Percentiles rank a stretch among this genome's conserved stretches.
Evolutionary conservation across 2,888 invertebrate species (phyloP).

Genomic region (Nyleta sp.): DNA sequence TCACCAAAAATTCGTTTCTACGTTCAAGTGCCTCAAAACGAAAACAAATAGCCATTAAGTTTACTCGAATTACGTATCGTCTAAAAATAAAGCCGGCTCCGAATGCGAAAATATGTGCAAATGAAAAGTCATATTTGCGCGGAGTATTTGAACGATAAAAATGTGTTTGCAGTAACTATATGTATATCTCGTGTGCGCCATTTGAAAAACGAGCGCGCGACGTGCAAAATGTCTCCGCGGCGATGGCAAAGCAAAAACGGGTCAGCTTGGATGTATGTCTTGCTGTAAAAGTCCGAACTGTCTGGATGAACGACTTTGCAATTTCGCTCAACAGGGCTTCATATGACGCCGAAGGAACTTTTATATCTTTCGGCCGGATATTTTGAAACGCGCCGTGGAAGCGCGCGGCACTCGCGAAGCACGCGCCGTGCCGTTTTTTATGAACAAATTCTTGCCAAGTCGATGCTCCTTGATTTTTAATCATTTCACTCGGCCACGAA

Average conservation of each 20-base stretch:
- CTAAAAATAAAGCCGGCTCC: no score
- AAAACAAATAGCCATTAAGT: no score
- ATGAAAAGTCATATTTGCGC: no score
- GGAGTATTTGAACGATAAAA: no score
- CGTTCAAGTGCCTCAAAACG: no score
- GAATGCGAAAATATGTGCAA: no score
- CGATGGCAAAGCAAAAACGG: conserved; percentile 54
- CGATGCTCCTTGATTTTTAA: conserved; percentile 41
- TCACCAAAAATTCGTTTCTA: no score
- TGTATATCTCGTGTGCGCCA: conserved; percentile 16
- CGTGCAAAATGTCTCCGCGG: conserved; percentile 40
- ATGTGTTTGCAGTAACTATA: no score
- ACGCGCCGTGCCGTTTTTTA: conserved; percentile 17
- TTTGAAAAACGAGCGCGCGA: conserved; percentile 36
- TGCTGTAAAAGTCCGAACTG: conserved; percentile 56
- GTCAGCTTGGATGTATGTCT: conserved; percentile 56
- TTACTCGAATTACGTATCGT: no score
- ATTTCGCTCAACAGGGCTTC: conserved; percentile 52
- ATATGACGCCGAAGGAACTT: conserved; percentile 33
- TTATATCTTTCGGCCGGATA: conserved; percentile 38
- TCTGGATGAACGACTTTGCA: conserved; percentile 56
- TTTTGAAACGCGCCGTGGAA: conserved; percentile 30
- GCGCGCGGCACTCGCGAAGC: conserved; percentile 14
- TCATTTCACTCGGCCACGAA: conserved; percentile 23
- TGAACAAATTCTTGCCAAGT: conserved; percentile 51